These are phyloP conservation scores for Dinocampus coccinellae DNA, from an alignment of 2,888 invertebrate genomes.

Conservation along the genomic window DNA sequence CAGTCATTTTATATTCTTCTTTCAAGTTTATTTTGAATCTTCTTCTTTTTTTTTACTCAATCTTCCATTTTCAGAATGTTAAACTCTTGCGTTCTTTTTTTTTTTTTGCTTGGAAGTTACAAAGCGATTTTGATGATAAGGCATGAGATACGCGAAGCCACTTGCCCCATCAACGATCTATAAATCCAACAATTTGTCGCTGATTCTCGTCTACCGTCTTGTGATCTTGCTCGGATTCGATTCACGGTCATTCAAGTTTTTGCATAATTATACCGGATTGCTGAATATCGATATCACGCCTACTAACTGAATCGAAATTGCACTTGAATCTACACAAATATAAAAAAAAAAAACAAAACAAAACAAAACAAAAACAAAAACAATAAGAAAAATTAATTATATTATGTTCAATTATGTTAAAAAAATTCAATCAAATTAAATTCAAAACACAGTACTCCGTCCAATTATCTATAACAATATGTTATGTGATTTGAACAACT, in stretches of 20 bases:
- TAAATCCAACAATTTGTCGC: slow-evolving; percentile 68
- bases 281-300: slow-evolving; percentile 41
- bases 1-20: slow-evolving; percentile 29
- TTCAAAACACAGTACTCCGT: background rate
- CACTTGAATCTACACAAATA: background rate
- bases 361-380: background rate
- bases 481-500: background rate
- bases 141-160: slow-evolving; percentile 44
- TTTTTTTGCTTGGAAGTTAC: slow-evolving; percentile 61
- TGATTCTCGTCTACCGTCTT: slow-evolving; percentile 58
- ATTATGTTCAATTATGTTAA: no score
- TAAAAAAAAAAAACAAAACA: background rate
- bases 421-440: background rate
- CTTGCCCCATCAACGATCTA: slow-evolving; percentile 63
- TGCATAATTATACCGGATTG: slow-evolving; percentile 59
- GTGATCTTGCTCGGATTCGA: slow-evolving; percentile 63
- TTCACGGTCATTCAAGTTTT: slow-evolving; percentile 47
- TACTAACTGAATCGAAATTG: background rate
- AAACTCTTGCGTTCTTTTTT: slow-evolving; percentile 36
- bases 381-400: no score
- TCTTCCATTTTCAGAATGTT: background rate
- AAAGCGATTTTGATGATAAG: slow-evolving; percentile 63
- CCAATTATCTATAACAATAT: background rate
- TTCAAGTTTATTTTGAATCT: slow-evolving; percentile 38
- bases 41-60: slow-evolving; percentile 31